phyloP scores from a whole-genome alignment of 2,888 invertebrate genomes.

The Mesoligia furuncula region DNA sequence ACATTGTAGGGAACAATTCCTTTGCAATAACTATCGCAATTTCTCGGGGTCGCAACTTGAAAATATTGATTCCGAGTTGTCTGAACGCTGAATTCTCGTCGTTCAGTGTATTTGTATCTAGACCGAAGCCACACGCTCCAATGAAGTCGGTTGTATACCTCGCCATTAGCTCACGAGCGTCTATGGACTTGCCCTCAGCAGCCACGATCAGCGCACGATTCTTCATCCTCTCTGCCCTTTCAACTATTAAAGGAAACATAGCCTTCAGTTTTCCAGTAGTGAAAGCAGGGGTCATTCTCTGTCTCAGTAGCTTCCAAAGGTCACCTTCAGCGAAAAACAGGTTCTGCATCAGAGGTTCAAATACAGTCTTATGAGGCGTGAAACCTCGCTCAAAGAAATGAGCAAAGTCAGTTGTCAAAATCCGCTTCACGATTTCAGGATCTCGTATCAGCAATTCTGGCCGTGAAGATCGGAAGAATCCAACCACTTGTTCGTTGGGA shows the following conservation, averaged over 20 bases:
- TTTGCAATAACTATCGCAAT: slow-evolving; percentile 24
- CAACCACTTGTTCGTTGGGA: slow-evolving; percentile 72
- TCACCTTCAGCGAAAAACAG: slow-evolving; percentile 76
- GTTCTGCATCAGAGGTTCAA: slow-evolving; percentile 71
- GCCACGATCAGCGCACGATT: slow-evolving; percentile 38
- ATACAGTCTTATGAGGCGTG: slow-evolving; percentile 59
- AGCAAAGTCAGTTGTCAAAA: slow-evolving; percentile 68
- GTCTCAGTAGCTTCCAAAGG: slow-evolving; percentile 73
- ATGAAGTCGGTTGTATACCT: slow-evolving; percentile 77
- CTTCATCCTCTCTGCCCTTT: slow-evolving; percentile 71
- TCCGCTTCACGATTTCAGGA: slow-evolving; percentile 68
- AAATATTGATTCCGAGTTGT: slow-evolving; percentile 60
- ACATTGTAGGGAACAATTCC: slow-evolving; percentile 48
- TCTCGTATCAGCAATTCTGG: slow-evolving; percentile 74
- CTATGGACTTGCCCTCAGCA: slow-evolving; percentile 59
- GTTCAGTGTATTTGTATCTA: slow-evolving; percentile 71
- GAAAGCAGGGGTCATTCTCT: slow-evolving; percentile 75
- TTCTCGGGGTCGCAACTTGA: slow-evolving; percentile 27
- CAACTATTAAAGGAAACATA: slow-evolving; percentile 76
- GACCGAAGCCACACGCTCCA: slow-evolving; percentile 76
- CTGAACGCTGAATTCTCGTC: slow-evolving; percentile 74
- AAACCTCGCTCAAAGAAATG: slow-evolving; percentile 62
- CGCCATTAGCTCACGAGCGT: slow-evolving; percentile 75
- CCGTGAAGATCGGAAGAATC: slow-evolving; percentile 67
- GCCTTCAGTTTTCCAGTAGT: slow-evolving; percentile 65